phyloP scores from a whole-genome alignment of 2,113 vertebrate species.

The Gopherus flavomarginatus region DNA sequence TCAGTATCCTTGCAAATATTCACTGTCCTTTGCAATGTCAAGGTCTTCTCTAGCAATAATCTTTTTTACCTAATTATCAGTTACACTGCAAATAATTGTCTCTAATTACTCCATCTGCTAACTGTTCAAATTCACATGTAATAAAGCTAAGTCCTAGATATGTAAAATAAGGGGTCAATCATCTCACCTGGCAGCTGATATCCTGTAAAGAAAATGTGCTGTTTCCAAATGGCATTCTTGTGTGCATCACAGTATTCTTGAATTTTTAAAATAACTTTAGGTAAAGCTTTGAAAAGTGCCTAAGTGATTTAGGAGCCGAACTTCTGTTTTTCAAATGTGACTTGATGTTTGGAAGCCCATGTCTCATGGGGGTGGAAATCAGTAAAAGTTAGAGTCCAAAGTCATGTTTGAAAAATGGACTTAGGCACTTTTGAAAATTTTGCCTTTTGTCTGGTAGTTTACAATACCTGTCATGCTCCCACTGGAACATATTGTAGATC shows the following conservation, averaged over 20 bases:
- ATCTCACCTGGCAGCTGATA: rapidly evolving
- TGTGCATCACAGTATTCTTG: background rate
- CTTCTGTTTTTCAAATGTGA: background rate
- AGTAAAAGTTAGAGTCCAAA: background rate
- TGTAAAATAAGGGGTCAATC: background rate
- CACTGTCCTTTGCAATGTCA: background rate
- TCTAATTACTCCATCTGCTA: background rate
- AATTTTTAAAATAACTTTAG: background rate
- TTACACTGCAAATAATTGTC: background rate
- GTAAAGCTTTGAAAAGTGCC: background rate
- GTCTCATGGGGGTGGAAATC: background rate
- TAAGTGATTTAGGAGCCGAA: background rate
- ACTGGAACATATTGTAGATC: background rate
- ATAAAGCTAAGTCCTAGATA: background rate
- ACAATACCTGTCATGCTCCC: background rate
- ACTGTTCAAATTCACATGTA: background rate
- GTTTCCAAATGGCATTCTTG: background rate
- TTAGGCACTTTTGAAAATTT: background rate
- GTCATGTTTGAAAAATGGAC: background rate
- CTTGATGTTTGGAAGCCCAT: background rate
- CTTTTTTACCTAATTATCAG: background rate
- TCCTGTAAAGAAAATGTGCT: background rate
- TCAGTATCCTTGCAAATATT: background rate
- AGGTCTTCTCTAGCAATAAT: background rate
- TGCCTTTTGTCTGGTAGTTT: background rate